These are phyloP conservation scores for Podabrus alpinus DNA, from an alignment of 2,888 invertebrate genomes.

Conservation along the genomic window DNA sequence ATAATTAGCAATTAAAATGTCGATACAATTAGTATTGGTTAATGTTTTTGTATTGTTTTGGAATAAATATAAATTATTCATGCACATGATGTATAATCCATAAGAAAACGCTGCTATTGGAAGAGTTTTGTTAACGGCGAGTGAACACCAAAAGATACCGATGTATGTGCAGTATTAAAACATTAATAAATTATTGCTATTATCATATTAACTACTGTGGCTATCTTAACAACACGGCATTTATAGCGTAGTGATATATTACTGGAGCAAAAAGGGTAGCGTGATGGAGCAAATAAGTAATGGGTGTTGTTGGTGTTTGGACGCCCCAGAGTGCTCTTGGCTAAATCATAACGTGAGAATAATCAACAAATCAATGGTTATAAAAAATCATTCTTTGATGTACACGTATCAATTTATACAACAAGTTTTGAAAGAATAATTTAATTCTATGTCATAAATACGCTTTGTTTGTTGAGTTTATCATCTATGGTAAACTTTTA, in stretches of 20 bases:
- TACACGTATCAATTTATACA: conserved; percentile 21
- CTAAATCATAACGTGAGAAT: conserved; percentile 34
- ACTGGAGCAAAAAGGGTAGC: conserved; percentile 13
- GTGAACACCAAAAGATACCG: conserved; percentile 6
- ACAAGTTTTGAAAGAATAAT: conserved; percentile 7
- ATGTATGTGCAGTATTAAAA: conserved; percentile 13
- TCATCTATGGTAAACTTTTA: conserved; percentile 12
- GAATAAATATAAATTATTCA: background rate
- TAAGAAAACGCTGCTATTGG: background rate
- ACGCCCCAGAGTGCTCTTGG: conserved; percentile 23
- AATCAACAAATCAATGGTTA: conserved; percentile 32
- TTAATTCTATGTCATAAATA: conserved; percentile 21
- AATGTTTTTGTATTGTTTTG: background rate
- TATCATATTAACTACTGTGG: conserved; percentile 19
- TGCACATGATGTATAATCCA: background rate
- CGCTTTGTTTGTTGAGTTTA: conserved; percentile 22
- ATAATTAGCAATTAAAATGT: background rate
- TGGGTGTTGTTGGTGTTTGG: conserved; percentile 13
- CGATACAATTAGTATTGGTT: background rate
- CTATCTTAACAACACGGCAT: conserved; percentile 14
- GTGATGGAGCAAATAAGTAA: conserved; percentile 16
- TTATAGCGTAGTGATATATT: conserved; percentile 9
- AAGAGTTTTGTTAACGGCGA: background rate
- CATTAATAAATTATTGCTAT: conserved; percentile 15
- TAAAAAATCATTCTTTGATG: conserved; percentile 8